phyloP scores from a whole-genome alignment of 1,140 invertebrate species.

The Leptinotarsa undecemlineata region DNA sequence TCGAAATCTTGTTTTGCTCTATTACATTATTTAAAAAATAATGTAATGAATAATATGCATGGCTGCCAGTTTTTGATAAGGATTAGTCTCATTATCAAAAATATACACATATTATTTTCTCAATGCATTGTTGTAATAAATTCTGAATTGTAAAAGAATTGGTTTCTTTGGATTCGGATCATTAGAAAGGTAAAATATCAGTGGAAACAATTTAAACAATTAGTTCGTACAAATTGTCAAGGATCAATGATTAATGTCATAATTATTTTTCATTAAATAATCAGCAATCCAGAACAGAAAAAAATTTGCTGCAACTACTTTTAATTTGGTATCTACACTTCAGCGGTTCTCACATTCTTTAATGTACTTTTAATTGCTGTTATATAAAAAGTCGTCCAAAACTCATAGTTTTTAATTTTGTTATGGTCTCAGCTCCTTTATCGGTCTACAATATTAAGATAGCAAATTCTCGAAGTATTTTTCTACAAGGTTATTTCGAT shows the following conservation, averaged over 20 bases:
- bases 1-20: too few species aligned
- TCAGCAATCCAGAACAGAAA: constrained; percentile 4
- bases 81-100: too few species aligned
- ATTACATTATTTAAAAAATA: too few species aligned
- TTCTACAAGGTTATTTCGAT: too few species aligned
- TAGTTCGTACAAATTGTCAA: constrained; percentile 11
- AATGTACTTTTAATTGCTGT: constrained; percentile 18
- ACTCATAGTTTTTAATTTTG: too few species aligned
- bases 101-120: too few species aligned
- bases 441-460: too few species aligned
- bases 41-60: too few species aligned
- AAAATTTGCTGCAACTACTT: constrained; percentile 14
- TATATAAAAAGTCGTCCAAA: background rate
- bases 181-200: constrained; percentile 21
- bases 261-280: constrained; percentile 12
- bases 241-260: constrained; percentile 15
- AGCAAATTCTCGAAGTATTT: too few species aligned
- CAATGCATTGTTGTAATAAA: too few species aligned
- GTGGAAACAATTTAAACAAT: background rate
- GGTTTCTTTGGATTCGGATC: background rate
- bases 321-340: constrained; percentile 4
- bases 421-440: too few species aligned
- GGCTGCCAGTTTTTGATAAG: too few species aligned
- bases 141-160: background rate
- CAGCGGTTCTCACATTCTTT: constrained; percentile 14